Evolutionary conservation across 2,113 vertebrate species (phyloP).

Genomic region (Poeciliopsis prolifica): DNA sequence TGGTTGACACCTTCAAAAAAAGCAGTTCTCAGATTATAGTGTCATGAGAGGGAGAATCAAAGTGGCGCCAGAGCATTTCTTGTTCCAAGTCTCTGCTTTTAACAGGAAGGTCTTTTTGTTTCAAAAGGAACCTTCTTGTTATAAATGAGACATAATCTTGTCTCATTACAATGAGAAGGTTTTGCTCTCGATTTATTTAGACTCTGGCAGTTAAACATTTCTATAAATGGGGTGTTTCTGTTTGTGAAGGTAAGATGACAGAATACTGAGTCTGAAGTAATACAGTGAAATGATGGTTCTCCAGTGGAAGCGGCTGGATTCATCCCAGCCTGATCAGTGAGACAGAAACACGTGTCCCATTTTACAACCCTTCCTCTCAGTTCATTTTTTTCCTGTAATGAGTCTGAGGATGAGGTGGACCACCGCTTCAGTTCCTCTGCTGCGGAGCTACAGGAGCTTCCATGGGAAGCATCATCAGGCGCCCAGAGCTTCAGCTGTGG

Average conservation of each 20-base stretch:
- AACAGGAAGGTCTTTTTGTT: too few relatives aligned
- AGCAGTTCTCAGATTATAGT: not conserved
- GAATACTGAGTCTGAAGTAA: constrained; percentile 29
- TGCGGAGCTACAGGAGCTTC: constrained; percentile 64
- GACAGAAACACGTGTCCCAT: constrained; percentile 21
- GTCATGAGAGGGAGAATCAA: too few relatives aligned
- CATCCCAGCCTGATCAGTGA: constrained; percentile 12
- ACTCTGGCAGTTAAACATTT: too few relatives aligned
- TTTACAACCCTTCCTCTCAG: constrained; percentile 24
- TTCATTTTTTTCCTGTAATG: constrained; percentile 2
- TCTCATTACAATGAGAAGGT: too few relatives aligned
- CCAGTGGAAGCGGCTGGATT: not conserved
- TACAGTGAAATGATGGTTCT: constrained; percentile 43
- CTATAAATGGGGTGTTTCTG: not conserved
- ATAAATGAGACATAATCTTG: too few relatives aligned
- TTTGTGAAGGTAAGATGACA: constrained; percentile 47
- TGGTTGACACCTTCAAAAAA: not conserved
- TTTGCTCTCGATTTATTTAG: too few relatives aligned
- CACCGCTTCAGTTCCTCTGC: constrained; percentile 48
- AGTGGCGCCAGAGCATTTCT: too few relatives aligned
- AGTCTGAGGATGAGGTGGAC: constrained; percentile 6
- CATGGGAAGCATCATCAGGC: constrained; percentile 72
- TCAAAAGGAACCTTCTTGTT: too few relatives aligned
- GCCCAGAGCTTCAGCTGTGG: constrained; percentile 87
- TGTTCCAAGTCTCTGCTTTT: too few relatives aligned